Evolutionary conservation across 2,888 invertebrate species (phyloP).

Genomic region (Caenorhabditis sp.): DNA sequence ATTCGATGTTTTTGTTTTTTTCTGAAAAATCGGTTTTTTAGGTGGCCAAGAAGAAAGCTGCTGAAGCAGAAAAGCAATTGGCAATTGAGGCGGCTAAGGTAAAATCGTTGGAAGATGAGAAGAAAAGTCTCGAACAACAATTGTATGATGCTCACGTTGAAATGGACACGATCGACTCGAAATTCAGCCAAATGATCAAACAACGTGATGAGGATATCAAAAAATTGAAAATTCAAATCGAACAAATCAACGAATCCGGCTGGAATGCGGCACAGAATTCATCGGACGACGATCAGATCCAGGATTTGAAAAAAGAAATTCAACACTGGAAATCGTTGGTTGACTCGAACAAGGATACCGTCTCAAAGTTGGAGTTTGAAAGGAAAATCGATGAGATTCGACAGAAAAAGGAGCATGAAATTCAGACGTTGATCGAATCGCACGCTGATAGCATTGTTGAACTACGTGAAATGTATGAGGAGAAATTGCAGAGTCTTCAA

Average conservation of each 20-base stretch:
- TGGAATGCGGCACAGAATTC: slow-evolving; percentile 28
- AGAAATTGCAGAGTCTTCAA: slow-evolving; percentile 49
- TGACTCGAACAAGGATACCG: slow-evolving; percentile 5
- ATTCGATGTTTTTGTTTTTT: not conserved
- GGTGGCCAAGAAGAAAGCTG: slow-evolving; percentile 57
- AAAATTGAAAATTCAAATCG: slow-evolving; percentile 49
- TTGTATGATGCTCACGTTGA: slow-evolving; percentile 54
- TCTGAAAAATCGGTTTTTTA: slow-evolving; percentile 16
- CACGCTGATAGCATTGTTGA: slow-evolving; percentile 50
- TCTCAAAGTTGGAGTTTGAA: slow-evolving; percentile 23
- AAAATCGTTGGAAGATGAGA: slow-evolving; percentile 26
- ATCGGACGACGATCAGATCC: slow-evolving; percentile 11
- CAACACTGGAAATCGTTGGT: slow-evolving; percentile 44
- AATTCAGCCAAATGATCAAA: slow-evolving; percentile 51
- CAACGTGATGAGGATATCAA: slow-evolving; percentile 61
- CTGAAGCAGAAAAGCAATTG: slow-evolving; percentile 56
- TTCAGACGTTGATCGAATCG: slow-evolving; percentile 41
- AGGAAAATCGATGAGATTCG: slow-evolving; percentile 33
- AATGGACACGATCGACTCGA: slow-evolving; percentile 52
- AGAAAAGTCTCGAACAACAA: slow-evolving; percentile 49
- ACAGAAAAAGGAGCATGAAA: slow-evolving; percentile 44
- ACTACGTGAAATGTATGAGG: slow-evolving; percentile 57
- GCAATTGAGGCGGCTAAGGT: slow-evolving; percentile 39
- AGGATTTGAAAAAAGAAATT: slow-evolving; percentile 36
- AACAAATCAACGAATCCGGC: slow-evolving; percentile 29